Percentiles rank a stretch among this genome's conserved stretches.
phyloP scores from a whole-genome alignment of 2,888 invertebrate species.

The Capitulum mitella region DNA sequence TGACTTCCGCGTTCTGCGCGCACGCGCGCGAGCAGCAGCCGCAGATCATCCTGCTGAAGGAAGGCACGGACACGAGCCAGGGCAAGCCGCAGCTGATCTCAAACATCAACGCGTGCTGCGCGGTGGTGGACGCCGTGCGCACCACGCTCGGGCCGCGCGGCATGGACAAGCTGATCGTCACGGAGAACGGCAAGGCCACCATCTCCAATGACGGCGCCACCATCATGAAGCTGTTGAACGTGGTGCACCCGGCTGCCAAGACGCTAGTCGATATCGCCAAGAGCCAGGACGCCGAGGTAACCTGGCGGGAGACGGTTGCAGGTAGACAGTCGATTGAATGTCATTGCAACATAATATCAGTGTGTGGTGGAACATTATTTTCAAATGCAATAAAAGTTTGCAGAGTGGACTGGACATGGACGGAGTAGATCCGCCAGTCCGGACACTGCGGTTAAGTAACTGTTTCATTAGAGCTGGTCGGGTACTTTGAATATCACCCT shows the following conservation, averaged over 20 bases:
- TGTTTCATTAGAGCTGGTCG: too few relatives aligned
- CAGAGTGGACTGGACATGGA: too few relatives aligned
- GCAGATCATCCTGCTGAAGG: constrained; percentile 92
- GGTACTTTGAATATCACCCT: too few relatives aligned
- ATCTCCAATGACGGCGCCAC: constrained; percentile 99
- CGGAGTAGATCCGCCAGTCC: too few relatives aligned
- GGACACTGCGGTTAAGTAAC: too few relatives aligned
- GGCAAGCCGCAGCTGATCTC: constrained; percentile 93
- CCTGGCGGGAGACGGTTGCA: too few relatives aligned
- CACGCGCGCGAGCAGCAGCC: constrained; percentile 80
- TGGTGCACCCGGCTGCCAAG: constrained; percentile 96
- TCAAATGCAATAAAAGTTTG: too few relatives aligned
- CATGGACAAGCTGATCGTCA: constrained; percentile 98
- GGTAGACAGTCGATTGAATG: too few relatives aligned
- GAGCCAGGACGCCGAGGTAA: constrained; percentile 95
- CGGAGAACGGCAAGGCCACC: constrained; percentile 78
- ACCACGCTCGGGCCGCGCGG: constrained; percentile 97
- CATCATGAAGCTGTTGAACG: constrained; percentile 94
- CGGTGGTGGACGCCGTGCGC: constrained; percentile 89
- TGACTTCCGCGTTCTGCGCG: too few relatives aligned
- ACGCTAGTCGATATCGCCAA: constrained; percentile 97
- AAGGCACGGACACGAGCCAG: constrained; percentile 93
- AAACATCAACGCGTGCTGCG: constrained; percentile 87
- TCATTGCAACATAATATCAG: too few relatives aligned
- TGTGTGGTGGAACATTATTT: too few relatives aligned